Evolutionary conservation across 2,888 invertebrate genomes (phyloP), one percentile per base, ranked within the genome.

Genomic region (Conus canariensis): DNA sequence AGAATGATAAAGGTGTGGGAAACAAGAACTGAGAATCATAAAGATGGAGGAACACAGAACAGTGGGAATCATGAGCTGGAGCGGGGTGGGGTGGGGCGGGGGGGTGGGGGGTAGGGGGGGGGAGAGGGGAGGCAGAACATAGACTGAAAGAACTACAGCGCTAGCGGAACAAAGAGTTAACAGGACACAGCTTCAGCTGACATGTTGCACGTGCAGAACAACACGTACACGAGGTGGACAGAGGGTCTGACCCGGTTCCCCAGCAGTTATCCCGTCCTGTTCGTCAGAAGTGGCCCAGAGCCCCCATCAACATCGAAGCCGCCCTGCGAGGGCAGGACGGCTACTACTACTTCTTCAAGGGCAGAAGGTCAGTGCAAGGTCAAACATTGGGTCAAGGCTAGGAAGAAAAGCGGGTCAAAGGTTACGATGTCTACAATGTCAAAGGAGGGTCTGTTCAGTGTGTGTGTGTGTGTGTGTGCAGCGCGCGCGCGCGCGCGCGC

Each of bases 271-370:
- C 93, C 0, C 89, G 93, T 19, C 64, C 91, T 5, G 93, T 95
- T 9, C 83, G 89, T 0, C 59, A 88, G 6, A 90, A 91, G 60
- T 95, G 94, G 94, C 92, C 92, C 4, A 94, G 94, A 0, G 87
- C 95, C 6, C 93, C 94, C 10, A 90, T 19, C 70, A 93, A 94
- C 60, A 91, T 93, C 5, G 95, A 94, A 90, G 95, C 94, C 0
- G 93, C 94, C 7, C 91, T 95, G 30, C 91, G 92, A 87, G 93
- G 92, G 80, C 91, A 80, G 0, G 91, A 93, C 64, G 90, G 94
- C 0, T 87, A 90, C 16, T 93, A 93, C 1, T 95, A 94, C 90
- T 93, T 95, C 92, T 95, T 95, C 91, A 95, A 94, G 89, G 94
- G 94, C 16, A 90, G n/a, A 56, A 94, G 93, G 94, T 94, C 91